Conservation (phyloP, 2,888 invertebrate species). For the Drosophila neutralis region DNA sequence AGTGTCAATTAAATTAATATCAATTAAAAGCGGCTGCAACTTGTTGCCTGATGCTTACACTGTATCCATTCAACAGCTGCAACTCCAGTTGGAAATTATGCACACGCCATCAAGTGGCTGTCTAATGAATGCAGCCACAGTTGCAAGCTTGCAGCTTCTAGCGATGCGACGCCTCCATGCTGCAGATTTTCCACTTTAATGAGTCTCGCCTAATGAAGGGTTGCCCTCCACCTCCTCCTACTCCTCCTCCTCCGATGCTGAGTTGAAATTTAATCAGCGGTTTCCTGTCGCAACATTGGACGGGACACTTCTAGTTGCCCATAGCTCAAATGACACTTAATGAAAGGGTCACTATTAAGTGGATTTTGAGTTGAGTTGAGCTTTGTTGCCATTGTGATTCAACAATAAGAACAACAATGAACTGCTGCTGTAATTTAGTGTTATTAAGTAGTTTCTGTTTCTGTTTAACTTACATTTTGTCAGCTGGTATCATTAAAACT, state of each 20-base stretch:
- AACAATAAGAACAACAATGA: not conserved
- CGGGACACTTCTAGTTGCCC: slow-evolving; percentile 16
- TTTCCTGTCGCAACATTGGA: slow-evolving; percentile 54
- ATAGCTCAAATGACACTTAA: slow-evolving; percentile 14
- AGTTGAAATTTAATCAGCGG: slow-evolving; percentile 64
- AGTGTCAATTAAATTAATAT: slow-evolving; percentile 80
- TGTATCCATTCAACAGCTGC: slow-evolving; percentile 26
- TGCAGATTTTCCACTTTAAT: slow-evolving; percentile 62
- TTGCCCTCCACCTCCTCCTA: slow-evolving; percentile 31
- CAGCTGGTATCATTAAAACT: slow-evolving; percentile 21
- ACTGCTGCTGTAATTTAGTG: not conserved
- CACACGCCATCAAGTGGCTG: slow-evolving; percentile 73
- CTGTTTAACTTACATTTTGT: not conserved
- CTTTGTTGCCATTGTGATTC: not conserved
- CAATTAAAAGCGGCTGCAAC: slow-evolving; percentile 76
- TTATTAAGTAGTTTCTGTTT: not conserved
- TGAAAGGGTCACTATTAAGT: slow-evolving; percentile 9
- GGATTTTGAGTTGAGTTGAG: not conserved
- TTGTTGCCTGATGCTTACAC: slow-evolving; percentile 60
- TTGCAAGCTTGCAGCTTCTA: slow-evolving; percentile 5
- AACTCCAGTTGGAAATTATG: slow-evolving; percentile 68
- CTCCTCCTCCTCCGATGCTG: slow-evolving; percentile 16
- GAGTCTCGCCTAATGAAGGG: slow-evolving; percentile 70
- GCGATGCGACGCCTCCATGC: slow-evolving; percentile 48
- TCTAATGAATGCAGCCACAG: slow-evolving; percentile 53